phyloP scores from a whole-genome alignment of 2,888 invertebrate species.

The Pogonocherus hispidulus region DNA sequence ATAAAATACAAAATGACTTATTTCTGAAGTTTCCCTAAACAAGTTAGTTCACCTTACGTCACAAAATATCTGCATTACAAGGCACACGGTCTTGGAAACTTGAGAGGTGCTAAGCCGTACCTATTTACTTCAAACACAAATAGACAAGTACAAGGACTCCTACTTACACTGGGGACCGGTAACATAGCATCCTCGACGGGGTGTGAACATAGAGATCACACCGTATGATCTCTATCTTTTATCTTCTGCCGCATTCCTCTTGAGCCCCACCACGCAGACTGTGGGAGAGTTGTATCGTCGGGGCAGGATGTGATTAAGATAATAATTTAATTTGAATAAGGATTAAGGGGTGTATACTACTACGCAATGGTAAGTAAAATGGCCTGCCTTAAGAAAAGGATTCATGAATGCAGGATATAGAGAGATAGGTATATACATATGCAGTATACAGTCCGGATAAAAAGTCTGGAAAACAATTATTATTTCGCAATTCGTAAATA shows the following conservation, averaged over 20 bases:
- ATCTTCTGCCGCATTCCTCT: constrained; percentile 25
- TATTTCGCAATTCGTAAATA: too few species aligned
- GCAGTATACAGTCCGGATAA: too few species aligned
- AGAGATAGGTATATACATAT: too few species aligned
- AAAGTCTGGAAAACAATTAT: too few species aligned
- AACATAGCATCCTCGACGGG: neutral
- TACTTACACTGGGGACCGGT: constrained; percentile 17
- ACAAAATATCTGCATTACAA: neutral
- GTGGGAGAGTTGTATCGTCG: neutral
- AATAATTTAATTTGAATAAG: neutral
- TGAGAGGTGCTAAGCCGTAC: constrained; percentile 5
- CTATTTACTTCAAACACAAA: constrained; percentile 16
- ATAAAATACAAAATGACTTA: too few species aligned
- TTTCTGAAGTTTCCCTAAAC: too few species aligned
- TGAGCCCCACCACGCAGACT: too few species aligned
- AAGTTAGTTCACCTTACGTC: too few species aligned
- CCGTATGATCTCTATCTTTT: constrained; percentile 30
- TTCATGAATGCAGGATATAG: too few species aligned
- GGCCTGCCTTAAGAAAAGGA: too few species aligned
- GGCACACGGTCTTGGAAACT: constrained; percentile 1
- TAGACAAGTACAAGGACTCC: constrained; percentile 11
- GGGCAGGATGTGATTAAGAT: neutral
- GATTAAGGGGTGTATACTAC: neutral
- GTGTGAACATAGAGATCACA: too few species aligned
- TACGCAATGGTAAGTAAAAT: too few species aligned